Base-by-base conservation (phyloP, 2,113 vertebrate species). In the Oxyruncus cristatus region DNA sequence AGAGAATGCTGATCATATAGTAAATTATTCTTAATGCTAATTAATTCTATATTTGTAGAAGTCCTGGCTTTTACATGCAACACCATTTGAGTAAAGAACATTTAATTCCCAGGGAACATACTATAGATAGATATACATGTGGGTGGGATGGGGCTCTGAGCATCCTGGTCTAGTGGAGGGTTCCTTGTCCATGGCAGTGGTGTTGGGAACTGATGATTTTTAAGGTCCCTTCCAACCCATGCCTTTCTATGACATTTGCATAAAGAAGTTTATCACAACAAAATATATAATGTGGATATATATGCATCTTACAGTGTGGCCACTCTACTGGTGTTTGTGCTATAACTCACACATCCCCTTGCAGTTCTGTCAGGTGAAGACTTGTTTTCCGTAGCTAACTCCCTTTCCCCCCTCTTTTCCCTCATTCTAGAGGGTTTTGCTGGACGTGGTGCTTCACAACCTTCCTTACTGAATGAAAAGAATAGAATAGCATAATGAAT, bases 391-490 rank as follows among this genome's bases (percentile, higher is more conserved):
- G 61, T 47, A 50, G 22, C 37, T 78, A 9, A 10, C 53, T 62
- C 9, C 30, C 2, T 24, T 50, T 44, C 1, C 2, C 5, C 1
- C 0, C 0, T 32, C 20, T 72, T 49, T 47, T n/a, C 16, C 17
- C 4, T 39, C 9, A 39, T 9, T 9, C 16, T 44, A 39, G 15
- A 50, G 61, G 8, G 5, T 49, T 85, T 92, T 83, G 8, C n/a
- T 74, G 52, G 17, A 46, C 37, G 17, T n/a, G 17, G 17, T 78
- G 8, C 47, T 74, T 78, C 17, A 19, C 24, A 73, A 62, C 1
- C 1, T 17, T 66, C 67, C 76, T 46, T 44, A 17, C n/a, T 24
- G 41, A 49, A 78, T 83, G 12, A 76, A 56, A 4, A 30, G 17
- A 23, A 15, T 23, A 53, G 35, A 66, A 22, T 47, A 84, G 8